Evolutionary conservation across 1,140 invertebrate species (phyloP).

Genomic region (Zaprionus kolodkinae): DNA sequence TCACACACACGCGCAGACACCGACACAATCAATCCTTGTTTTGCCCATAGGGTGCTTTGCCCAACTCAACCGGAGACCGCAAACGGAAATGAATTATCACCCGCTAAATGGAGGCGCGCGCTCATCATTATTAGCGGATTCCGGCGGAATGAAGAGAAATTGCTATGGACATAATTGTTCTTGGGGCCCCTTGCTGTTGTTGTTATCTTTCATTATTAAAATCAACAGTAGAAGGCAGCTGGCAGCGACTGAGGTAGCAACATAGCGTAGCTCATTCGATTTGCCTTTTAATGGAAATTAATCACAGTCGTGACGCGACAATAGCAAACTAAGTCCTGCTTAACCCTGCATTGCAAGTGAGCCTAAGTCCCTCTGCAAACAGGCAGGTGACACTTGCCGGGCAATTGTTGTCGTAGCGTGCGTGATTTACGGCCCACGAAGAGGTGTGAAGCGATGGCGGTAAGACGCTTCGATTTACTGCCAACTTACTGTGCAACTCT

Average conservation of each 20-base stretch:
- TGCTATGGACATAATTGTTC: constrained; percentile 25
- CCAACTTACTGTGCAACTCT: constrained; percentile 1
- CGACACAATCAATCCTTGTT: constrained; percentile 11
- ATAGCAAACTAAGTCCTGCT: not conserved
- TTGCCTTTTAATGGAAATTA: constrained; percentile 34
- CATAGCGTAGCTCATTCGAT: not conserved
- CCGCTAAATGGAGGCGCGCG: constrained; percentile 65
- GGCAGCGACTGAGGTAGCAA: too few species aligned
- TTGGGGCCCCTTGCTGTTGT: not conserved
- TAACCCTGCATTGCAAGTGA: not conserved
- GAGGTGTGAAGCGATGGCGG: not conserved
- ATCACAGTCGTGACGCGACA: constrained; percentile 12
- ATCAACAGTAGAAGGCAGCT: constrained; percentile 1
- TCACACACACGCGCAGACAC: constrained; percentile 5
- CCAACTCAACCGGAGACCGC: constrained; percentile 25
- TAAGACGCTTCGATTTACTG: constrained; percentile 27
- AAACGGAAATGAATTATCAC: constrained; percentile 73
- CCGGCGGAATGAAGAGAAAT: constrained; percentile 67
- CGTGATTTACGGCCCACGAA: constrained; percentile 70
- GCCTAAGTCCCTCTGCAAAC: constrained; percentile 23
- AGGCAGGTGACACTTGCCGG: constrained; percentile 20
- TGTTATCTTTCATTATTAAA: constrained; percentile 35
- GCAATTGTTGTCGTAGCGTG: constrained; percentile 48
- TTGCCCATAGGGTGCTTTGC: constrained; percentile 24
- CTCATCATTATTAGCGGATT: constrained; percentile 53